Conservation (phyloP, 2,797 vertebrate genomes). For the Masticophis lateralis region DNA sequence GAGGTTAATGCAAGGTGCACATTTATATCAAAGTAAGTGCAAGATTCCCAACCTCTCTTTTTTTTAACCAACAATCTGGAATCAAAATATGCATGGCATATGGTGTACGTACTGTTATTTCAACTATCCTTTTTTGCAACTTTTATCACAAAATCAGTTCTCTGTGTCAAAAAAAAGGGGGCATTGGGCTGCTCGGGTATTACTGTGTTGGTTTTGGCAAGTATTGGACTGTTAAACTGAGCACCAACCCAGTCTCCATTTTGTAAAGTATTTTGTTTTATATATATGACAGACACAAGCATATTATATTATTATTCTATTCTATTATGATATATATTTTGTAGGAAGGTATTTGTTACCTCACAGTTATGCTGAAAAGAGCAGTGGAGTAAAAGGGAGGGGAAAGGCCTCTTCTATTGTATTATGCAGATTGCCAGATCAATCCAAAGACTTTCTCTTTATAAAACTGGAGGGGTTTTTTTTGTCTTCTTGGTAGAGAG, state of each 20-base stretch:
- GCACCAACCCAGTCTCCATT: slow-evolving; percentile 20
- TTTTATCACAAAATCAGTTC: slow-evolving; percentile 12
- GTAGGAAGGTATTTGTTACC: slow-evolving; percentile 59
- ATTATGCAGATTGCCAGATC: slow-evolving; percentile 40
- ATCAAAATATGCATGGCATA: slow-evolving; percentile 72
- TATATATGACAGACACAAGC: slow-evolving; percentile 42
- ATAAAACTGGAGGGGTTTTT: not conserved
- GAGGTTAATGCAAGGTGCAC: slow-evolving; percentile 52
- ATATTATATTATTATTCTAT: not conserved
- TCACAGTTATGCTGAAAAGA: slow-evolving; percentile 39
- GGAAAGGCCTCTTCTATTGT: not conserved
- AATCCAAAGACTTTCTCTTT: slow-evolving; percentile 42
- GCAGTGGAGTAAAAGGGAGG: not conserved
- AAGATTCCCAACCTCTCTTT: slow-evolving; percentile 15
- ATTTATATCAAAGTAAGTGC: slow-evolving; percentile 38
- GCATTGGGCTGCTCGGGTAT: not conserved
- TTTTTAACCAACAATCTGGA: slow-evolving; percentile 51
- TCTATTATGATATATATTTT: slow-evolving; percentile 37
- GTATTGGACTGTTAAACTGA: slow-evolving; percentile 40
- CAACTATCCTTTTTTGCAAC: slow-evolving; percentile 43
- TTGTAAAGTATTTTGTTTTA: slow-evolving; percentile 39
- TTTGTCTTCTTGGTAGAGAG: not conserved
- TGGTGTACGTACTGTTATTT: slow-evolving; percentile 66
- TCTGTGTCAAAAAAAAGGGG: slow-evolving; percentile 15
- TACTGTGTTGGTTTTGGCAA: slow-evolving; percentile 42